Conservation (phyloP, 1,140 invertebrate genomes). For the Ylistrum balloti region DNA sequence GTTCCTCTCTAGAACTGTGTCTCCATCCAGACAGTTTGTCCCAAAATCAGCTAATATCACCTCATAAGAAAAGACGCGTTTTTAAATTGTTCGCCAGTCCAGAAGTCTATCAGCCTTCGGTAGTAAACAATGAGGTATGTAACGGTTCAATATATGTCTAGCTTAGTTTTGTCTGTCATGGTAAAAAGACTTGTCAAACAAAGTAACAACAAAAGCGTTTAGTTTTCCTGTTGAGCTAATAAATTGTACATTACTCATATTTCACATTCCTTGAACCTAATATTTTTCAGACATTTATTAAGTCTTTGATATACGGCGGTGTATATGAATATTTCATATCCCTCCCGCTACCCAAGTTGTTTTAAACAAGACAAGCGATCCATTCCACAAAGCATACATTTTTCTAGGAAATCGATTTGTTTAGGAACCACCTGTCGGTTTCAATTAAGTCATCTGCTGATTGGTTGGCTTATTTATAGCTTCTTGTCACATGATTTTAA, state of each 20-base stretch:
- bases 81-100: neutral
- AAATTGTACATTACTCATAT: too few relatives aligned
- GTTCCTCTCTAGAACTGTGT: neutral
- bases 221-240: too few relatives aligned
- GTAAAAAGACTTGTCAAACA: too few relatives aligned
- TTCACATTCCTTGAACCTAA: too few relatives aligned
- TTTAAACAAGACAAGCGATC: neutral
- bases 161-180: too few relatives aligned
- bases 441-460: constrained; percentile 26
- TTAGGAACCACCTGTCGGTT: constrained; percentile 23
- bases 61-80: neutral
- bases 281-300: too few relatives aligned
- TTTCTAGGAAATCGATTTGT: neutral
- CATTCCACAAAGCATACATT: neutral
- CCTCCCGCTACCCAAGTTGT: neutral
- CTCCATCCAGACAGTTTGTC: neutral
- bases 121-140: neutral
- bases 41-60: neutral
- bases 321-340: neutral
- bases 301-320: too few relatives aligned
- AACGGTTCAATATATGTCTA: too few relatives aligned
- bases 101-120: neutral
- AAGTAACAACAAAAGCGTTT: too few relatives aligned
- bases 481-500: constrained; percentile 19
- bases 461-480: constrained; percentile 23